These are phyloP conservation scores for Myotis daubentonii DNA, from an alignment of 2,797 vertebrate genomes.

Conservation along the genomic window DNA sequence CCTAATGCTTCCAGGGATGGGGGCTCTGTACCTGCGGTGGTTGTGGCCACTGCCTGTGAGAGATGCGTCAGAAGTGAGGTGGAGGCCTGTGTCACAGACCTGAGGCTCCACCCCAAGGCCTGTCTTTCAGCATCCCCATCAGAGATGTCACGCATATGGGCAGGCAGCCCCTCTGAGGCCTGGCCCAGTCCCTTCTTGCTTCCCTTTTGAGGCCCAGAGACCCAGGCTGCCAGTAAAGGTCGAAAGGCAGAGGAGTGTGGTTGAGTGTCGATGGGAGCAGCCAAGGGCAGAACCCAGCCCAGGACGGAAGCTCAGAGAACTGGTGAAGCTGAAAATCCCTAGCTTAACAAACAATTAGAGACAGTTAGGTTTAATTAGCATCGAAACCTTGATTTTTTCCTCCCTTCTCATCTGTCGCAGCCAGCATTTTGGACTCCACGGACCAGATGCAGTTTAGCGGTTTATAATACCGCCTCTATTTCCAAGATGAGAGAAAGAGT, in stretches of 20 bases:
- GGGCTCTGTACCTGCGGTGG: background rate
- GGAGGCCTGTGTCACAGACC: background rate
- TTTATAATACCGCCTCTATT: slow-evolving; percentile 35
- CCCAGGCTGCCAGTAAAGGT: background rate
- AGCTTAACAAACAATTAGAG: slow-evolving; percentile 67
- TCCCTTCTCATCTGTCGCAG: slow-evolving; percentile 28
- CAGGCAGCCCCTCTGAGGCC: slow-evolving; percentile 1
- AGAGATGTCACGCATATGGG: accelerated
- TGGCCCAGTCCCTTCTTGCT: background rate
- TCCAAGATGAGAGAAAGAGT: background rate
- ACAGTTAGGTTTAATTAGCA: slow-evolving; percentile 61
- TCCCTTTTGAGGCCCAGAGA: background rate
- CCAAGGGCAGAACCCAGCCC: slow-evolving; percentile 42
- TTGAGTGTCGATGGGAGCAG: background rate
- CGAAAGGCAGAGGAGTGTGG: background rate
- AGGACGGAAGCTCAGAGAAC: slow-evolving; percentile 36
- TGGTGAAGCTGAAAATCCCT: slow-evolving; percentile 68
- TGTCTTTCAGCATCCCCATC: background rate
- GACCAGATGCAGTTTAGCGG: slow-evolving; percentile 53
- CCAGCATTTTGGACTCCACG: background rate
- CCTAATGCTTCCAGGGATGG: background rate
- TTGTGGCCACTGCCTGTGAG: background rate
- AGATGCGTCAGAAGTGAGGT: background rate
- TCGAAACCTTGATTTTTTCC: slow-evolving; percentile 35
- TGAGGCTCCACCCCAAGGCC: background rate